Evolutionary conservation across 1,140 invertebrate species (phyloP), one percentile per base, ranked within the genome.

Genomic region (Trichogramma pretiosum): DNA sequence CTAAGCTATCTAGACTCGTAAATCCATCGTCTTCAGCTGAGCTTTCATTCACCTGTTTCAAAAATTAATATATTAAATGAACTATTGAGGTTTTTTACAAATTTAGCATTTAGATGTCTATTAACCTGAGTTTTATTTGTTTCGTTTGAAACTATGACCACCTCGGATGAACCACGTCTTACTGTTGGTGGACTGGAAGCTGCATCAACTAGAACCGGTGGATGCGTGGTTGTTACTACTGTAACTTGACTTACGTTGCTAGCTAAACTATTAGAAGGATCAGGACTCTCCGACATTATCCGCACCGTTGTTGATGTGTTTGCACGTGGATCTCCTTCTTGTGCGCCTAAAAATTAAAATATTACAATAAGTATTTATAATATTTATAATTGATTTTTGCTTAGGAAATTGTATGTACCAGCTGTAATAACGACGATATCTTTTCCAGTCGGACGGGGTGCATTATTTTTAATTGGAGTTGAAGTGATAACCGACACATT

Each of bases 211-310:
- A 79, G 75, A 10, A 88, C 72, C 3, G 85, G 81, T 5, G 85
- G 85, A 35, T 85, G 85, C 72, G 88, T 85, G 3, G 76, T 80
- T 21, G 84, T 87, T 37, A 87, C 85, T 3, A 88, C 84, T 2
- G 85, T 88, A 17, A 88, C 82, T 56, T 84, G 82, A 50, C 81
- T 85, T 28, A 83, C 76, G 49, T 81, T 82, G 38, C 76, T 76
- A 2, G 81, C 77, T 40, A 85, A 66, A 58, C 82, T 84, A 62
- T 85, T 85, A 2, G 80, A 80, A 33, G 64, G 60, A 60, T 80
- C 79, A 13, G 71, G 73, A 38, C 67, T 61, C 41, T 77, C 72
- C 9, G 73, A 60, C 53, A 72, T 79, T 36, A 79, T 79, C 17
- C 72, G 74, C 32, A 82, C 75, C n/a, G 74, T 79, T 13, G 74